A percentile compares a stretch with the other conserved stretches of the same genome.
These are phyloP conservation scores for Lasioglossum oenotherae DNA, from an alignment of 2,888 invertebrate genomes.

Conservation along the genomic window DNA sequence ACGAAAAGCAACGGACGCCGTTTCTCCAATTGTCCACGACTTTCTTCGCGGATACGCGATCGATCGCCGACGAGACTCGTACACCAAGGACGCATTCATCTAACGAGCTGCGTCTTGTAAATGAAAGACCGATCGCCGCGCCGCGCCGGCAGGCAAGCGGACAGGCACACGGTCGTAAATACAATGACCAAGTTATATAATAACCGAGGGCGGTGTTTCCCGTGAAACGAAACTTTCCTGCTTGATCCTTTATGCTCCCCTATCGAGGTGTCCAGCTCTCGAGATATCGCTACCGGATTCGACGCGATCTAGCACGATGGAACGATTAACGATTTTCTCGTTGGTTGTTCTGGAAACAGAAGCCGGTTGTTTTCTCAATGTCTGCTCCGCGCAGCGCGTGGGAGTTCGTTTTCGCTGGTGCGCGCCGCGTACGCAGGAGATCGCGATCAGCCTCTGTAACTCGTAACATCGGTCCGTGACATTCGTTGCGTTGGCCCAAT, in stretches of 20 bases:
- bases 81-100: not conserved
- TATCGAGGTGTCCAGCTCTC: not conserved
- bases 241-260: not conserved
- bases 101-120: constrained; percentile 3
- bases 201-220: not conserved
- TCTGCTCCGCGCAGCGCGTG: not conserved
- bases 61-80: not conserved
- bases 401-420: not conserved
- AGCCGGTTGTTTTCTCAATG: not conserved
- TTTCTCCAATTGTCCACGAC: constrained; percentile 1
- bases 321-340: not conserved
- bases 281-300: not conserved
- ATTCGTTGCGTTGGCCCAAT: constrained; percentile 53
- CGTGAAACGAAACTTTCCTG: not conserved
- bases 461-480: constrained; percentile 7
- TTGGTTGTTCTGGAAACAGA: not conserved
- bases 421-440: not conserved
- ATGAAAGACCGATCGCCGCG: not conserved
- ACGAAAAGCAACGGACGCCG: not conserved
- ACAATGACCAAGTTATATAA: constrained; percentile 1
- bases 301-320: not conserved
- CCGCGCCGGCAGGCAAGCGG: not conserved
- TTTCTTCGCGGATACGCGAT: not conserved
- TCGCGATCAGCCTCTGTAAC: not conserved
- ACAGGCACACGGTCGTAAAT: not conserved